phyloP scores from a whole-genome alignment of 2,888 invertebrate species.

The Ethmia dodecea region DNA sequence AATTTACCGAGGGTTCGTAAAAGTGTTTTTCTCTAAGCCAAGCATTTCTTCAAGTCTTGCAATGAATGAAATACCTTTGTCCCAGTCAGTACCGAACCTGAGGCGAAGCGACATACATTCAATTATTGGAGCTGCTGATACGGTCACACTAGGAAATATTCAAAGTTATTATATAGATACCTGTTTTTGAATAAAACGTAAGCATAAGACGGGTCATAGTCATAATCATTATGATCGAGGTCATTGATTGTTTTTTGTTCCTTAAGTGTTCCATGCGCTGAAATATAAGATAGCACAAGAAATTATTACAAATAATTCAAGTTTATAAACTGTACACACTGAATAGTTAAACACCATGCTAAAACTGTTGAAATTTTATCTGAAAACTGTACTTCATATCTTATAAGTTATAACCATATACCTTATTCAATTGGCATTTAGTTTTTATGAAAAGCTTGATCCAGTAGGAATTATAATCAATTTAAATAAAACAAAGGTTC shows the following conservation, averaged over 20 bases:
- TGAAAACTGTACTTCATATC: too few species aligned
- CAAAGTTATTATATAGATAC: slow-evolving; percentile 50
- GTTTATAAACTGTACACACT: too few species aligned
- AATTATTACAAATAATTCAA: too few species aligned
- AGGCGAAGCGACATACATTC: slow-evolving; percentile 14
- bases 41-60: slow-evolving; percentile 83
- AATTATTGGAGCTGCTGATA: background rate
- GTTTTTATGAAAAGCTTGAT: too few species aligned
- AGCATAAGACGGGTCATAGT: slow-evolving; percentile 87
- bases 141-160: background rate
- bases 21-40: slow-evolving; percentile 79
- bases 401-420: too few species aligned
- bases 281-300: slow-evolving; percentile 28
- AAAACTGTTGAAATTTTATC: too few species aligned
- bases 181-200: slow-evolving; percentile 86
- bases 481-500: too few species aligned
- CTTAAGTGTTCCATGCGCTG: slow-evolving; percentile 43
- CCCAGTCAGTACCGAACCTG: slow-evolving; percentile 78
- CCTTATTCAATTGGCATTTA: too few species aligned
- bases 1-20: slow-evolving; percentile 80
- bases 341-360: too few species aligned
- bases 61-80: slow-evolving; percentile 85
- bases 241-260: slow-evolving; percentile 35
- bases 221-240: slow-evolving; percentile 75
- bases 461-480: too few species aligned